These are phyloP conservation scores for Laothoe populi DNA, from an alignment of 2,888 invertebrate genomes.

Conservation along the genomic window DNA sequence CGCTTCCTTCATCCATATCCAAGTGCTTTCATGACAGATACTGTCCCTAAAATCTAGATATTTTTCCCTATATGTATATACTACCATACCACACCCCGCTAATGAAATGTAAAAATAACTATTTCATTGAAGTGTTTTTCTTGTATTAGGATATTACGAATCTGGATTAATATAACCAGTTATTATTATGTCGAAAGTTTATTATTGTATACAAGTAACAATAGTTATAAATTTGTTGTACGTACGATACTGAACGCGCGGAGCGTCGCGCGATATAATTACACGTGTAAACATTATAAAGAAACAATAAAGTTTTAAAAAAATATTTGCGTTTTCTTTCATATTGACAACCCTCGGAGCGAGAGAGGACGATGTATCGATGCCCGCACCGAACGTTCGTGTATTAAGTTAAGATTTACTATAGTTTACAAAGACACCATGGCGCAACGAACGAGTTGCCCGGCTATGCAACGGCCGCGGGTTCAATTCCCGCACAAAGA, in stretches of 20 bases:
- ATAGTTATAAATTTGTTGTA: slow-evolving; percentile 81
- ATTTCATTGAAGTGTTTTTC: slow-evolving; percentile 58
- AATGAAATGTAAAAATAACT: slow-evolving; percentile 53
- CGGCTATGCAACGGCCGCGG: no score
- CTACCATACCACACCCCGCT: slow-evolving; percentile 57
- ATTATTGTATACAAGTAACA: slow-evolving; percentile 83
- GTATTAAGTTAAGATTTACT: no score
- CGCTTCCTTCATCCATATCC: slow-evolving; percentile 57
- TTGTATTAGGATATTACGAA: slow-evolving; percentile 69
- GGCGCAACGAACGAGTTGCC: no score
- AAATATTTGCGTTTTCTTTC: slow-evolving; percentile 55
- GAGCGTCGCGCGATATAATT: slow-evolving; percentile 67
- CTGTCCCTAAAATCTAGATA: slow-evolving; percentile 65
- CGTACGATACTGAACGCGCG: slow-evolving; percentile 72
- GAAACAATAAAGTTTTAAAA: slow-evolving; percentile 83
- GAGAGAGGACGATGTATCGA: no score
- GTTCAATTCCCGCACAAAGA: no score
- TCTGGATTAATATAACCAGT: slow-evolving; percentile 77
- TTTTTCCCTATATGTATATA: slow-evolving; percentile 58
- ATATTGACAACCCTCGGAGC: no score
- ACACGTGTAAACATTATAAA: slow-evolving; percentile 83
- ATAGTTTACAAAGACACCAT: no score
- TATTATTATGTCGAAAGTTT: slow-evolving; percentile 82
- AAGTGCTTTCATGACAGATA: slow-evolving; percentile 79
- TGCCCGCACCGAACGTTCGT: no score